Evolutionary conservation across 2,888 invertebrate species (phyloP), one percentile per base, ranked within the genome.

Genomic region (Megamerina dolium): DNA sequence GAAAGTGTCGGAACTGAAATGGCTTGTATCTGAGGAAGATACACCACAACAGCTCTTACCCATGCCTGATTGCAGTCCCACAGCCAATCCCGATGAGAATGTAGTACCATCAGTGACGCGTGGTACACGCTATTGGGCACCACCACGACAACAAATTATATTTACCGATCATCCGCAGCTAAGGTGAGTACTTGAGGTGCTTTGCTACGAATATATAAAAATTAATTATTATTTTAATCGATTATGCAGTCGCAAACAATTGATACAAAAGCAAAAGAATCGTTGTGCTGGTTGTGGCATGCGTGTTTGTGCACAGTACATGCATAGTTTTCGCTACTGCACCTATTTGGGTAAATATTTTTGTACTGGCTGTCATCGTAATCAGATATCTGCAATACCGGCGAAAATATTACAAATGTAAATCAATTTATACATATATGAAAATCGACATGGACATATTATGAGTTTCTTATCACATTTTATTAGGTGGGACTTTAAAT

Each of bases 271-370:
- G 50, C 90, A 91, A 67, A 83, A 83, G 58, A 82, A 82, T 60
- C 76, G 84, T 20, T 91, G 90, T 70, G 87, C 89, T 31, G 89
- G 89, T 4, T 91, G 90, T 71, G 87, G 89, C 1, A 83, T 85
- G 77, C 80, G 79, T 59, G 85, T 90, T 5, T 82, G 84, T 3
- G 74, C 74, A 5, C 78, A 81, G 50, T 86, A 85, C 62, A 79
- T 83, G 10, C 80, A 81, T 45, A 77, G 82, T 56, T 87, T 83
- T 69, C 78, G 88, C 13, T 89, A 86, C 61, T 89, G 89, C 64
- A 82, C 85, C 58, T 91, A 91, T 70, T 73, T 87, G 48, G 88
- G 89, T 9, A 80, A 87, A 60, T 87, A 85, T 70, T 87, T 89
- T 70, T 91, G 91, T 61, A 86, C 87, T 10, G 86, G 86, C 34